phyloP scores from a whole-genome alignment of 1,140 invertebrate species.

The Drosophila lowei region DNA sequence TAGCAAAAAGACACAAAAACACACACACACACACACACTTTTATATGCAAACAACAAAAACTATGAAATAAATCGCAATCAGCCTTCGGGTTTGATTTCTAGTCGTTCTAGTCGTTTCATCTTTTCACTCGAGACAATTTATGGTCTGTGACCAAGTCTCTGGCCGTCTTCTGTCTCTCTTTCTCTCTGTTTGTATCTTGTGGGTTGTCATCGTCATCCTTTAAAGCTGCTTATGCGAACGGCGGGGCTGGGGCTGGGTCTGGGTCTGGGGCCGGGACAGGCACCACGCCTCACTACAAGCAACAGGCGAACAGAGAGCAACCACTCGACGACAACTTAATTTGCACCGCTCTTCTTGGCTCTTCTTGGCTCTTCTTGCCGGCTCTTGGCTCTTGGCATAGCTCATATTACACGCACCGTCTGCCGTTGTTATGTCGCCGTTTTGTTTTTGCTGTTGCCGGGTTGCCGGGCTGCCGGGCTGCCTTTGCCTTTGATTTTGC shows the following conservation, averaged over 20 bases:
- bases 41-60: slow-evolving; percentile 35
- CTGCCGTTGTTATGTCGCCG: slow-evolving; percentile 13
- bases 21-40: too few species aligned
- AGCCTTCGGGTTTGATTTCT: not conserved
- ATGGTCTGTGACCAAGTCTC: slow-evolving; percentile 35
- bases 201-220: slow-evolving; percentile 68
- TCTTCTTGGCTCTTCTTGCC: not conserved
- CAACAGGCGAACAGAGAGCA: slow-evolving; percentile 4
- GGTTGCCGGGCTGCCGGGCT: too few species aligned
- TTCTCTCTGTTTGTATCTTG: slow-evolving; percentile 17
- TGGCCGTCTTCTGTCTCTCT: slow-evolving; percentile 17
- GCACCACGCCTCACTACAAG: slow-evolving; percentile 45
- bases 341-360: slow-evolving; percentile 47
- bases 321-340: slow-evolving; percentile 60
- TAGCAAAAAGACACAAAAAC: slow-evolving; percentile 9
- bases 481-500: not conserved
- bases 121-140: slow-evolving; percentile 35
- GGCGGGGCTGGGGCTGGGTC: too few species aligned
- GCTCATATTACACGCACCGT: slow-evolving; percentile 76
- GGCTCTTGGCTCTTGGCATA: slow-evolving; percentile 24
- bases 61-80: slow-evolving; percentile 36
- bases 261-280: too few species aligned
- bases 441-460: too few species aligned
- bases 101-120: slow-evolving; percentile 12
- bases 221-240: slow-evolving; percentile 61